These are phyloP conservation scores for Oikopleura albicans DNA, from an alignment of 23 tunicate genomes.

Conservation along the genomic window DNA sequence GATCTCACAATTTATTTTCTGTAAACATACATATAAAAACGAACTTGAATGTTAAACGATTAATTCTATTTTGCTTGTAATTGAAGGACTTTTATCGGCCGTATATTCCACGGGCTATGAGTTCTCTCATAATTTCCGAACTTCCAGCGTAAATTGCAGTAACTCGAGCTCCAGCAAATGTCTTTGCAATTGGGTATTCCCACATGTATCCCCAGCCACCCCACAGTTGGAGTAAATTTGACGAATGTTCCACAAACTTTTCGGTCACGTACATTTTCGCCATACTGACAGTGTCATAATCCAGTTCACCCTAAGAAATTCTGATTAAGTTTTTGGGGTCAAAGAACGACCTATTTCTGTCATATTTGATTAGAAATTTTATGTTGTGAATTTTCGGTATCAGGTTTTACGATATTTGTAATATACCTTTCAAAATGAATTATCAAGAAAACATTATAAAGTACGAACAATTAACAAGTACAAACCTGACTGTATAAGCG, in stretches of 20 bases:
- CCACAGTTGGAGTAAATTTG: constrained; percentile 47
- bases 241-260: constrained; percentile 12
- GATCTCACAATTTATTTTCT: too few species aligned
- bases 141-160: constrained; percentile 79
- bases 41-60: too few species aligned
- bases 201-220: constrained; percentile 86
- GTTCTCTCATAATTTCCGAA: constrained; percentile 84
- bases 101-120: constrained; percentile 28
- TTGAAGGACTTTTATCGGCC: too few species aligned
- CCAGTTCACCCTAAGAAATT: neutral
- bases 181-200: constrained; percentile 61
- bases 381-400: too few species aligned
- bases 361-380: too few species aligned
- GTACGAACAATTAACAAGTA: too few species aligned
- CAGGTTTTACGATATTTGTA: too few species aligned
- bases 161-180: constrained; percentile 60
- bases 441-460: too few species aligned
- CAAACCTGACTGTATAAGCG: neutral
- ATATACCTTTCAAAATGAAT: too few species aligned
- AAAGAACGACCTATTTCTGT: too few species aligned
- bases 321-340: neutral
- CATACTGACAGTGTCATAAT: neutral
- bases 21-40: too few species aligned
- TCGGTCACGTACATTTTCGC: neutral
- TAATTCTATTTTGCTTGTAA: too few species aligned